phyloP scores from a whole-genome alignment of 2,113 vertebrate species.

The Sinosuthora webbiana region DNA sequence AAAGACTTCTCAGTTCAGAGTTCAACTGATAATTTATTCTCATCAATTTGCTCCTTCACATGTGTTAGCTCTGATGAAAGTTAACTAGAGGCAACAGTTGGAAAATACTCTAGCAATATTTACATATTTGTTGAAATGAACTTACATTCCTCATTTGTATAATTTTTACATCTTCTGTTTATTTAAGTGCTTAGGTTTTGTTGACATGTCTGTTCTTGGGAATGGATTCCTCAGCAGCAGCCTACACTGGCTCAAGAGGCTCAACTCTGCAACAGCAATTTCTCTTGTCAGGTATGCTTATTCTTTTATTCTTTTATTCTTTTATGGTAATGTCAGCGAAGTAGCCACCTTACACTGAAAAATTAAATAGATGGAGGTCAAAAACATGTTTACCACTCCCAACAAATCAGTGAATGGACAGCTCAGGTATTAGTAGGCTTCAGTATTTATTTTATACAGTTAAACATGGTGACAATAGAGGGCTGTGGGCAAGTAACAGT shows the following conservation, averaged over 20 bases:
- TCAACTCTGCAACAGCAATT: not conserved
- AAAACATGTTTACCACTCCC: not conserved
- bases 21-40: slow-evolving; percentile 20
- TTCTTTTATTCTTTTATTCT: not conserved
- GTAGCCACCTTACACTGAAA: not conserved
- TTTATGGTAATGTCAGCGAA: not conserved
- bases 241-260: not conserved
- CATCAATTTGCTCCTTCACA: not conserved
- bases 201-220: not conserved
- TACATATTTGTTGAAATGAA: not conserved
- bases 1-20: not conserved
- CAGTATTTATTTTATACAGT: not conserved
- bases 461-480: not conserved
- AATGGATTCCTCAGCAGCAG: not conserved
- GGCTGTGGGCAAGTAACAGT: not conserved
- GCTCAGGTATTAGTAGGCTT: not conserved
- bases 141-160: not conserved
- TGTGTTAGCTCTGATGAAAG: not conserved
- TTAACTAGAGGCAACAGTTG: not conserved
- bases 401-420: not conserved
- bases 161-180: not conserved
- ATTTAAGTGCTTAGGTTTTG: not conserved
- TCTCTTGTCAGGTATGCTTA: not conserved
- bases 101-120: not conserved
- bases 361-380: not conserved